These are phyloP conservation scores for Gasterosteus nipponicus DNA, from an alignment of 2,113 vertebrate species.

Conservation along the genomic window DNA sequence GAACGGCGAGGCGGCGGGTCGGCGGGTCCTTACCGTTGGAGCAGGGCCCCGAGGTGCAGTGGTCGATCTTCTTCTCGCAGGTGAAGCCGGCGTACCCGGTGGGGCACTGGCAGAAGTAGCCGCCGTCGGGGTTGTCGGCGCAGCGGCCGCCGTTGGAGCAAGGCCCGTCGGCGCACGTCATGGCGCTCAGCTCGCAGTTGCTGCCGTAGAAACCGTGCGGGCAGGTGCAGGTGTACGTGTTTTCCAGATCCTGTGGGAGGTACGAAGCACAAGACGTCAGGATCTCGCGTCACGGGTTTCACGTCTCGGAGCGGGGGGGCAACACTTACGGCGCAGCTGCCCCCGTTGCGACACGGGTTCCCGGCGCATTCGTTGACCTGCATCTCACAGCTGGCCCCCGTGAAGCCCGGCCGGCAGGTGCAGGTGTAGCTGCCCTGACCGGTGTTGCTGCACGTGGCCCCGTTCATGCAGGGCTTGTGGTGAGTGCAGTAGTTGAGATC, in stretches of 20 bases:
- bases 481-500: slow-evolving; percentile 99
- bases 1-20: background rate
- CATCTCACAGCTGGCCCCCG: slow-evolving; percentile 91
- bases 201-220: slow-evolving; percentile 95
- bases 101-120: slow-evolving; percentile 93
- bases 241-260: slow-evolving; percentile 89
- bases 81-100: slow-evolving; percentile 92
- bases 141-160: slow-evolving; percentile 96
- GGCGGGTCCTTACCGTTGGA: slow-evolving; percentile 86
- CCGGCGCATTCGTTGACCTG: slow-evolving; percentile 90
- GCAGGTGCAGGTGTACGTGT: slow-evolving; percentile 91
- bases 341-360: slow-evolving; percentile 93
- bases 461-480: slow-evolving; percentile 96
- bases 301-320: background rate
- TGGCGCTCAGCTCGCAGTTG: slow-evolving; percentile 94
- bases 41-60: slow-evolving; percentile 92
- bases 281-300: background rate
- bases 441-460: slow-evolving; percentile 97
- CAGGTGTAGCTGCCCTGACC: slow-evolving; percentile 99
- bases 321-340: slow-evolving; percentile 91
- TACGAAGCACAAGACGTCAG: slow-evolving; percentile 13
- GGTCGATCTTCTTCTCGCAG: slow-evolving; percentile 97
- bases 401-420: slow-evolving; percentile 92
- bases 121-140: slow-evolving; percentile 89
- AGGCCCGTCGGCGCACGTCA: slow-evolving; percentile 94